These are phyloP conservation scores for Oscheius sp. DNA, from an alignment of 1,140 invertebrate genomes.

Conservation along the genomic window DNA sequence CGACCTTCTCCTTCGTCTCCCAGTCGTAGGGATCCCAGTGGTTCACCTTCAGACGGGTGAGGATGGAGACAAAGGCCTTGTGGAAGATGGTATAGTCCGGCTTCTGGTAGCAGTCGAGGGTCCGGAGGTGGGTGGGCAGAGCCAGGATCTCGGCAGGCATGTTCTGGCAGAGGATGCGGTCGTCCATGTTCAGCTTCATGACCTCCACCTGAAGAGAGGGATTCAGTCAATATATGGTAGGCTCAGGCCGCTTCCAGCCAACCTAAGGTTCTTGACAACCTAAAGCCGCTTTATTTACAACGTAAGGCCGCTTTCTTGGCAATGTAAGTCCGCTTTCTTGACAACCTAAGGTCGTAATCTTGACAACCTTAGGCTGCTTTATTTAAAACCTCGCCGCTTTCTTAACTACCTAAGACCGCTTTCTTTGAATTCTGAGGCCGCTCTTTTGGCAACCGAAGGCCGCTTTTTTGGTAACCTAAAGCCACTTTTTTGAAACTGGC, in stretches of 20 bases:
- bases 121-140: background rate
- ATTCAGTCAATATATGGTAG: too few species aligned
- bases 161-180: constrained; percentile 30
- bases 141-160: constrained; percentile 28
- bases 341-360: too few species aligned
- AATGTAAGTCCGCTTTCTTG: background rate
- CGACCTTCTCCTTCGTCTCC: constrained; percentile 19
- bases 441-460: too few species aligned
- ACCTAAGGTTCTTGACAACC: background rate
- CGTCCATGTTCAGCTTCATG: constrained; percentile 40
- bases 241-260: too few species aligned
- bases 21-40: constrained; percentile 33
- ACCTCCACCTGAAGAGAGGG: constrained; percentile 25
- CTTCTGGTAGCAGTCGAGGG: constrained; percentile 26
- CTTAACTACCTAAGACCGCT: too few species aligned
- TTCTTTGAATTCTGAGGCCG: too few species aligned
- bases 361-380: too few species aligned
- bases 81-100: constrained; percentile 32
- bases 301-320: too few species aligned
- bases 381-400: too few species aligned
- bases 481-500: too few species aligned
- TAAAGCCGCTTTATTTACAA: background rate
- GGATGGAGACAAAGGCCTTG: constrained; percentile 5
- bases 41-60: constrained; percentile 13
- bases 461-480: too few species aligned